Conservation (phyloP, 2,888 invertebrate genomes). For the Drosophila anomalipes region DNA sequence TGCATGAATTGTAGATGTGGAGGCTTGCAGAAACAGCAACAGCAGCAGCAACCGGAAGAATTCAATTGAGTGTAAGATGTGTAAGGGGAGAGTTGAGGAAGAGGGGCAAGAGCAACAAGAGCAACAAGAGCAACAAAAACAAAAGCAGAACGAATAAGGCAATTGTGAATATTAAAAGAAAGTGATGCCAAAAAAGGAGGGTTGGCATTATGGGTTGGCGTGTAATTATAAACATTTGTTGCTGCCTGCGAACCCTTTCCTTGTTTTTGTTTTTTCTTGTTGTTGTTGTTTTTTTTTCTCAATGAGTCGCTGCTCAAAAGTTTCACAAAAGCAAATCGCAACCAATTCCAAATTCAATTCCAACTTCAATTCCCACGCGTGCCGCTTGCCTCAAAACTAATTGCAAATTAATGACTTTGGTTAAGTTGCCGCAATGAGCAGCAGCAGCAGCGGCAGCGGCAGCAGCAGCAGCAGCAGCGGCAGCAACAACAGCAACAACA, state of each 20-base stretch:
- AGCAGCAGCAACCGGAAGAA: slow-evolving; percentile 69
- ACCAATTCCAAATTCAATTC: slow-evolving; percentile 48
- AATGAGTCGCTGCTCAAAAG: slow-evolving; percentile 26
- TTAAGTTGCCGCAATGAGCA: slow-evolving; percentile 55
- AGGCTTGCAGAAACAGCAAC: slow-evolving; percentile 49
- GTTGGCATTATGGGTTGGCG: slow-evolving; percentile 7
- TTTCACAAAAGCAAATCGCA: slow-evolving; percentile 60
- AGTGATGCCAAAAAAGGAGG: slow-evolving; percentile 20
- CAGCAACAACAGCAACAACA: slow-evolving; percentile 34
- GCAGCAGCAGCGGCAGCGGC: slow-evolving; percentile 5
- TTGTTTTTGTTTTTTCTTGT: background rate
- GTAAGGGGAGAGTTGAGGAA: background rate
- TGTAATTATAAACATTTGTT: slow-evolving; percentile 60
- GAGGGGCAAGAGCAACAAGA: background rate
- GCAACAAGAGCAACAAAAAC: slow-evolving; percentile 14
- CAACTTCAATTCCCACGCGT: slow-evolving; percentile 74
- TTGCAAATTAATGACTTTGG: slow-evolving; percentile 79
- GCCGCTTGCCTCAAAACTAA: slow-evolving; percentile 71
- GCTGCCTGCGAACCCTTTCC: slow-evolving; percentile 32
- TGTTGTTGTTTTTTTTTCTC: slow-evolving; percentile 2
- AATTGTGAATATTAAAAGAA: slow-evolving; percentile 68
- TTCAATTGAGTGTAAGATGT: slow-evolving; percentile 74
- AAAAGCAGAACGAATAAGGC: slow-evolving; percentile 36
- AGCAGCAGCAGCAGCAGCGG: background rate
- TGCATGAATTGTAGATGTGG: slow-evolving; percentile 73